Base-by-base conservation (phyloP, 2,888 invertebrate genomes). In the Drosophila limbata region DNA sequence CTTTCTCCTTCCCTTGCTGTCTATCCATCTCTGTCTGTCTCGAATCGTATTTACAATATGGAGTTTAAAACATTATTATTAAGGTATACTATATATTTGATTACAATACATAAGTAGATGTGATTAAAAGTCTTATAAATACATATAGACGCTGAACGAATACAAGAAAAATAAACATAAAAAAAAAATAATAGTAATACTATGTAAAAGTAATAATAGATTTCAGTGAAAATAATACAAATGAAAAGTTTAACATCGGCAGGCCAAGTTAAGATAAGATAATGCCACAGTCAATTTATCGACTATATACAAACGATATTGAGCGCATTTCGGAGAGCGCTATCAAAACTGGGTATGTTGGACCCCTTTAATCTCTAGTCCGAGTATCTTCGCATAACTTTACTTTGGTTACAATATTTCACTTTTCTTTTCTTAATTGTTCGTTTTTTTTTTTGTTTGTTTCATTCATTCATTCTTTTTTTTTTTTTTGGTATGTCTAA, bases 1-100 rank as follows among this genome's bases (percentile, higher is more conserved):
- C 56, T 9, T n/a, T 52, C 25, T 39, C 1, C 13, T n/a, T 28
- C 15, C 0, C 13, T 37, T 10, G 8, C 28, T 15, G 11, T 33
- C 35, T 47, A 3, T 15, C n/a, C 19, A 19, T 33, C 45, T 21
- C 21, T 17, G 19, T 63, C 47, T 51, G 13, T 48, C 42, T 52
- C 61, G 28, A 17, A 48, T 62, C 67, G 68, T 82, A 82, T 83
- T 80, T 83, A 83, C 82, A 83, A 52, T 68, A 65, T 79, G 67
- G 57, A 69, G 61, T 82, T 70, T 56, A 71, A 64, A 76, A 69
- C 21, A 69, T 53, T 50, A 69, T 69, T 59, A 65, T 42, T 57
- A 31, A 71, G 73, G 45, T 66, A 50, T 79, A 76, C 60, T 73
- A 50, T 77, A 69, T 25, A 63, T 55, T 65, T 8, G 62, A 59